Base-by-base conservation (phyloP, 2,888 invertebrate species). In the Eupithecia abbreviata region DNA sequence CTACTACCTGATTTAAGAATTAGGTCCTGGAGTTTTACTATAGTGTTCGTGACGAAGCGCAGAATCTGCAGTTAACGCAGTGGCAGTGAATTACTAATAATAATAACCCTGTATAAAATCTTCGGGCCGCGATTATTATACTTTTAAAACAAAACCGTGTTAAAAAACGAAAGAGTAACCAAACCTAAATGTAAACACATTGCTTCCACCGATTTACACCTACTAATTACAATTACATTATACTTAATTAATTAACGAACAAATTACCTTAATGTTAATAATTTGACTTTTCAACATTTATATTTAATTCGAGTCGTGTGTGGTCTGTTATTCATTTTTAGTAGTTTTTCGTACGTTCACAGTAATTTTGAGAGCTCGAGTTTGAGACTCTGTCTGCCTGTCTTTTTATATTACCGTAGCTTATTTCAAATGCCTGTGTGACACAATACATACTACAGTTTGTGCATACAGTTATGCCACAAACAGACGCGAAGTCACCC, bases 361-460 rank as follows among this genome's bases (percentile, higher is more conserved):
- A 30, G 30, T 30, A 30, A 30, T 30, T 30, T 30, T 30, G 30
- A 30, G 30, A 30, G 30, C 30, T 30, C 30, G 30, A 30, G 30
- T 1, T 30, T 30, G 30, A 30, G 30, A 30, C 30, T 30, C 30
- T 30, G 30, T 30, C 30, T 30, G 30, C 30, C 30, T 30, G 30
- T 30, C 30, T 30, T 30, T 30, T 30, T 30, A 30, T 30, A 30
- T 66, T 15, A 66, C 65, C 66, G 66, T 42, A 66, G 62, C 30
- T 30, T 62, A 66, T 66, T 66, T 15, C 66, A 66, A 66, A 66
- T 66, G 42, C 66, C 42, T 7, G 66, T 42, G 66, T 42, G 42
- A 15, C 66, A 6, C 7, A 42, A 18, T 41, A 65, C 65, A 41
- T 15, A 42, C 42, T 15, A 30, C 30, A 30, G 30, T 30, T 30